These are phyloP conservation scores for Xylocopa sonorina DNA, from an alignment of 1,140 invertebrate genomes.

Conservation along the genomic window DNA sequence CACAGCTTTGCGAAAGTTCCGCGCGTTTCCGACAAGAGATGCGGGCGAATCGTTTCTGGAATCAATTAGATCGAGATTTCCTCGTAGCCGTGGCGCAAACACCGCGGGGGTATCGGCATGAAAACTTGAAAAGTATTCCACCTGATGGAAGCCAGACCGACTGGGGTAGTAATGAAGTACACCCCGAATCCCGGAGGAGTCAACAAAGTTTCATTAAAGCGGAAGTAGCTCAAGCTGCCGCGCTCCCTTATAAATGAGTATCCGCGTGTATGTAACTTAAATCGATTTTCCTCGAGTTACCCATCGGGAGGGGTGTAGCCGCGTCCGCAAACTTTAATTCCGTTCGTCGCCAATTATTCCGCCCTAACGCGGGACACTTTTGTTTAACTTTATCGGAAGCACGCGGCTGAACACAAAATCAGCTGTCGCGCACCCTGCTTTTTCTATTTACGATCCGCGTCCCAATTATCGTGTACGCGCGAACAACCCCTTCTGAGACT, in stretches of 20 bases:
- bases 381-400: conserved; percentile 11
- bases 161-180: conserved; percentile 55
- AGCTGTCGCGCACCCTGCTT: too few relatives aligned
- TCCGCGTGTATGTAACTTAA: conserved; percentile 51
- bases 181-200: conserved; percentile 44
- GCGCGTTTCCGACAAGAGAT: too few relatives aligned
- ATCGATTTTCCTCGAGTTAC: conserved; percentile 57
- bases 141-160: conserved; percentile 35
- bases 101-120: conserved; percentile 16
- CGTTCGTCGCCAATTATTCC: conserved; percentile 55
- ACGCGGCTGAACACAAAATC: neutral
- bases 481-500: neutral
- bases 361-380: conserved; percentile 21
- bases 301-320: too few relatives aligned
- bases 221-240: conserved; percentile 43
- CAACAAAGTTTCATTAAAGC: conserved; percentile 68
- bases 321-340: conserved; percentile 51
- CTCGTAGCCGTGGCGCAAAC: conserved; percentile 17
- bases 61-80: conserved; percentile 40
- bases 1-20: neutral
- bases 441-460: too few relatives aligned
- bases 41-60: conserved; percentile 5
- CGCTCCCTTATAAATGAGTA: conserved; percentile 51
- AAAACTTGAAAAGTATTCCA: conserved; percentile 59
- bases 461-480: neutral